Evolutionary conservation across 2,888 invertebrate genomes (phyloP), one percentile per base, ranked within the genome.

Genomic region (Rhagonycha lutea): DNA sequence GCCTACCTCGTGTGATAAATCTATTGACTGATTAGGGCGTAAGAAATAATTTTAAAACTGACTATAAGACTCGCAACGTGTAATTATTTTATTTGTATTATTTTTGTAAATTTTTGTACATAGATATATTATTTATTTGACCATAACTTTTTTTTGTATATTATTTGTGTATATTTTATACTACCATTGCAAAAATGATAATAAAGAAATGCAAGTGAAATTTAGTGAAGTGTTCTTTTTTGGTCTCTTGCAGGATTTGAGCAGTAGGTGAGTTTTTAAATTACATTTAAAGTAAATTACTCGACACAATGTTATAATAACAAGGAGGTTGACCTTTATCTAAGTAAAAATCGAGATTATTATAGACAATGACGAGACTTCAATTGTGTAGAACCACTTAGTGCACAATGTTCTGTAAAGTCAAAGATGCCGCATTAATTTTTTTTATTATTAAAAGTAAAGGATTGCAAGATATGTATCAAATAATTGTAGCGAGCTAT

Each of bases 1-100:
- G 92, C 92, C 86, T 92, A 92, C 90, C 91, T 92, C 89, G 92
- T 92, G 91, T 92, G 92, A 92, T 88, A 88, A 85, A 83, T 83
- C 83, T 81, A 84, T 83, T 85, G 88, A 88, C 88, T 88, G 88
- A 88, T 82, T 88, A 88, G 87, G 47, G 84, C 85, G 84, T 86
- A 84, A 78, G 76, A 76, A 80, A 79, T 80, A 80, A 80, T 81
- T 78, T 75, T 75, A 70, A 75, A 71, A 78, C 72, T 72, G 74
- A 78, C 71, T 79, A 79, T 79, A 79, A 79, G 79, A 79, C 79
- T 79, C 78, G 78, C 78, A 78, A 47, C 78, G 73, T 78, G 77
- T 75, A 76, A 73, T 70, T 70, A 70, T 79, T 79, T 78, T 75
- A 79, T 81, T 86, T 88, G 86, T 87, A 87, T 88, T 86, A 86